A percentile compares a stretch with the other conserved stretches of the same genome.
These are phyloP conservation scores for Piaya cayana DNA, from an alignment of 2,113 vertebrate species.

Conservation along the genomic window DNA sequence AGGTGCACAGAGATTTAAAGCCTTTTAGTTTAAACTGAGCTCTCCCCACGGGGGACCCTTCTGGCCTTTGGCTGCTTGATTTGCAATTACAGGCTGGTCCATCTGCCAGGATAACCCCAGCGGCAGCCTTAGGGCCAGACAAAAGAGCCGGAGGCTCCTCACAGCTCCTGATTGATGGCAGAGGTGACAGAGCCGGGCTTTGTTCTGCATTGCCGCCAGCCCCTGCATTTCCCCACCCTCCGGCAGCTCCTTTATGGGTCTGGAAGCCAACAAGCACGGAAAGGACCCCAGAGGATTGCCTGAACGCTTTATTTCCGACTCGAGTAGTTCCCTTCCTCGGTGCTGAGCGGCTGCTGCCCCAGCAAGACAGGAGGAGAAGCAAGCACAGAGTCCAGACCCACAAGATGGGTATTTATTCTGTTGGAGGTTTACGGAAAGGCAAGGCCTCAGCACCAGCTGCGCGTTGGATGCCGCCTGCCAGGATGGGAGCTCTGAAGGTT, in stretches of 20 bases:
- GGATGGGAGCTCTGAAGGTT: neutral
- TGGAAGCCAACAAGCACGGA: neutral
- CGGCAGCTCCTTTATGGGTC: neutral
- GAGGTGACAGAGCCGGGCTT: neutral
- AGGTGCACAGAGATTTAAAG: slow-evolving; percentile 1
- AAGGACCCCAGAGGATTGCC: neutral
- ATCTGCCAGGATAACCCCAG: neutral
- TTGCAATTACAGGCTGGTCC: neutral
- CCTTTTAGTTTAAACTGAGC: slow-evolving; percentile 37
- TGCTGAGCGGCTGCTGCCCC: neutral
- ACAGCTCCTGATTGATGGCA: neutral
- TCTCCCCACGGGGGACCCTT: slow-evolving; percentile 2
- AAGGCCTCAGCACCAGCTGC: neutral
- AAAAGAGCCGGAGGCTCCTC: neutral
- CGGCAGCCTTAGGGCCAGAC: neutral
- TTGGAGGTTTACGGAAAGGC: neutral
- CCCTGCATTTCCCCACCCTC: neutral
- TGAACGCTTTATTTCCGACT: neutral
- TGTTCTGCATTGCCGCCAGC: neutral
- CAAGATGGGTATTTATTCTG: neutral
- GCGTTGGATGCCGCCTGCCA: neutral
- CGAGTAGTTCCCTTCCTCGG: neutral
- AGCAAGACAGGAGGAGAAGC: neutral
- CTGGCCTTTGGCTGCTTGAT: neutral
- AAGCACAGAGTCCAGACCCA: neutral